Evolutionary conservation across 2,797 vertebrate genomes (phyloP).

Genomic region (Stomatorhinus walkeri): DNA sequence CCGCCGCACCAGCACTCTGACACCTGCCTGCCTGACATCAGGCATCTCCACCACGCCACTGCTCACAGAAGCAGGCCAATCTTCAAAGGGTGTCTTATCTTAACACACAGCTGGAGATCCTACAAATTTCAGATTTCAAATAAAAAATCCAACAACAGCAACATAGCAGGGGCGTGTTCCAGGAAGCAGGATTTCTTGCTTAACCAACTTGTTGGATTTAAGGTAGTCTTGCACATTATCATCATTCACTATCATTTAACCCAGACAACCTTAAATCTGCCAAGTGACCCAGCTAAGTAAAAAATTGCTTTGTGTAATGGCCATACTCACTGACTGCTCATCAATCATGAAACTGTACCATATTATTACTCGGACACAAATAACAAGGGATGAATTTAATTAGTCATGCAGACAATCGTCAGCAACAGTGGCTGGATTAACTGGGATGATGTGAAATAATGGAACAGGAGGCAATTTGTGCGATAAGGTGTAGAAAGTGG

Average conservation of each 20-base stretch:
- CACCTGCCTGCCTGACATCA: too few species aligned
- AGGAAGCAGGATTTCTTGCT: background rate
- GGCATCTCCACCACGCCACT: background rate
- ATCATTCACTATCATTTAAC: background rate
- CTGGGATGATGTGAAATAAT: background rate
- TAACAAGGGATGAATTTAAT: background rate
- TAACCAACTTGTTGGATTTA: background rate
- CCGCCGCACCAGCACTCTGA: background rate
- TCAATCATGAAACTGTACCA: background rate
- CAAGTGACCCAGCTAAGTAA: background rate
- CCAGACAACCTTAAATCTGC: background rate
- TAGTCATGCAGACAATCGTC: background rate
- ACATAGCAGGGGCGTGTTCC: background rate
- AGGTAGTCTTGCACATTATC: background rate
- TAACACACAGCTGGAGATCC: background rate
- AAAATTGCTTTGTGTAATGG: background rate
- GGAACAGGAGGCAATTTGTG: background rate
- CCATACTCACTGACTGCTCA: background rate
- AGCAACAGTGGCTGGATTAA: background rate
- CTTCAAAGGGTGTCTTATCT: background rate
- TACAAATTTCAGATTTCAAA: background rate
- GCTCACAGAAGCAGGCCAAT: background rate
- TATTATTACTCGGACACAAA: background rate
- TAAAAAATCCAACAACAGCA: background rate
- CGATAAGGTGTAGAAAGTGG: background rate